These are phyloP conservation scores for Karalla daura DNA, from an alignment of 2,797 vertebrate genomes.

Conservation along the genomic window DNA sequence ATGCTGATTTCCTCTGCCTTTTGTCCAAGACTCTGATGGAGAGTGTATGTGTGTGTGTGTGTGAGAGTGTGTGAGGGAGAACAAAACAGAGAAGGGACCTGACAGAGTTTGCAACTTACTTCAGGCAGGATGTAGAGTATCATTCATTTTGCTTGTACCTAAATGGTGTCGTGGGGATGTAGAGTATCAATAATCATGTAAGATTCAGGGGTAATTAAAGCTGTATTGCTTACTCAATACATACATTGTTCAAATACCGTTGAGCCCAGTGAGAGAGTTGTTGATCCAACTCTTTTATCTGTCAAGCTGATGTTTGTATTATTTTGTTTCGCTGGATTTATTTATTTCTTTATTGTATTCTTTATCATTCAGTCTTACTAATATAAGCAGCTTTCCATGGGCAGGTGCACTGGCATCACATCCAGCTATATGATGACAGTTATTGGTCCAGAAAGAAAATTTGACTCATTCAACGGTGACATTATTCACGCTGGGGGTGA, in stretches of 20 bases:
- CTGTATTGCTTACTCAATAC: no score
- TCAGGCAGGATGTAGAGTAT: neutral
- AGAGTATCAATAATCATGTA: no score
- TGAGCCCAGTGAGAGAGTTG: neutral
- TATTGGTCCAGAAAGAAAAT: neutral
- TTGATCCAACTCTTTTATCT: neutral
- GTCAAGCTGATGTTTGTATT: neutral
- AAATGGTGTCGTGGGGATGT: no score
- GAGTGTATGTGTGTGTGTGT: conserved; percentile 30
- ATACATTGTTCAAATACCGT: neutral
- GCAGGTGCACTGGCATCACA: neutral
- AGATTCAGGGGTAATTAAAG: no score
- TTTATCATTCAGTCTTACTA: no score
- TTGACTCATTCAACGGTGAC: neutral
- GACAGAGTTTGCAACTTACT: conserved; percentile 15
- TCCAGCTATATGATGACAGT: neutral
- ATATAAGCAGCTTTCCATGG: no score
- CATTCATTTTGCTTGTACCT: no score
- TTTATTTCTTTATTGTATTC: neutral
- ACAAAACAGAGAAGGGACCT: conserved; percentile 38
- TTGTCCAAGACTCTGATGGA: conserved; percentile 71
- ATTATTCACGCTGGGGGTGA: neutral
- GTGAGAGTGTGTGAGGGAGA: conserved; percentile 18
- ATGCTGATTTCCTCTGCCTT: conserved; percentile 86
- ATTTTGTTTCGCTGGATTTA: neutral